Base-by-base conservation (phyloP, 2,797 vertebrate species). In the Chrosomus eos region DNA sequence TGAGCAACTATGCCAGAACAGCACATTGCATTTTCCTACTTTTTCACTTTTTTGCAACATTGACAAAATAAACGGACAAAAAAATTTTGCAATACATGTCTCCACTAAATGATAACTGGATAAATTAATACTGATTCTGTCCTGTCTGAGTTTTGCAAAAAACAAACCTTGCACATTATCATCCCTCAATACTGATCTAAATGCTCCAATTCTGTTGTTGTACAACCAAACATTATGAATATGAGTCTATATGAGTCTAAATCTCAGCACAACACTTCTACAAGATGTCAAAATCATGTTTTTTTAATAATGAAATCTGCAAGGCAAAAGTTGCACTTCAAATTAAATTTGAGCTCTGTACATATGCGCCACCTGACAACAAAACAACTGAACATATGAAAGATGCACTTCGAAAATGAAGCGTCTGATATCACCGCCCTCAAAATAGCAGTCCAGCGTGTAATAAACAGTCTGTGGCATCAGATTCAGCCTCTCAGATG, bases 391-490 rank as follows among this genome's bases (percentile, higher is more conserved):
- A 76, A 76, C 45, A 28, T 26, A 43, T n/a, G 5, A 40, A 53
- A 82, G 55, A 62, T 19, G 23, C 14, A 11, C 7, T 64, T 4
- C 4, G 45, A 75, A 83, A 66, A 53, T 7, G 5, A 21, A 28
- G 72, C 4, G 28, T 68, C 38, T 71, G 40, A 68, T 78, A 86
- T 81, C 78, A 74, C 72, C 48, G 36, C n/a, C 76, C 66, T 70
- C 21, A 60, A 70, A 84, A 78, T 78, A 84, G 66, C 74, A 48
- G 38, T 64, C 23, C 33, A 53, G 36, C 23, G 81, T 76, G 71
- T 74, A 82, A 83, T 83, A 75, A 83, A 83, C 73, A 84, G 66
- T 36, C 64, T 33, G 74, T 58, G 62, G 21, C 51, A 84, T 74
- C 31, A 53, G 28, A n/a, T 53, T 80, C 45, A 70, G 64, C 13